Conservation (phyloP, 1,140 invertebrate genomes). For the Globodera ellingtonae region DNA sequence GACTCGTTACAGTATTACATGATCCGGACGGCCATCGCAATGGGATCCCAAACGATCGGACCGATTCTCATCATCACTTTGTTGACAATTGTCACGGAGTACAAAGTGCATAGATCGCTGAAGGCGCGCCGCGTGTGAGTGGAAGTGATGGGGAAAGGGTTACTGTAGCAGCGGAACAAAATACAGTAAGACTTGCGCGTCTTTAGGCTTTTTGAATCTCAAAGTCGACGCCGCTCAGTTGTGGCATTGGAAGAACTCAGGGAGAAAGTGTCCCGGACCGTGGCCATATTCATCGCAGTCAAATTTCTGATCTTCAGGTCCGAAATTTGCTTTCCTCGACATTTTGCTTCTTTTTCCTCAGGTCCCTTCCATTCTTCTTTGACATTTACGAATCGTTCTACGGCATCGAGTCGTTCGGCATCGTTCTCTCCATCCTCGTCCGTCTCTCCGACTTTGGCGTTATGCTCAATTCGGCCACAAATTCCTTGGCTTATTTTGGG, state of each 20-base stretch:
- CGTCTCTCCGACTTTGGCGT: slow-evolving; percentile 53
- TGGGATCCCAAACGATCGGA: slow-evolving; percentile 47
- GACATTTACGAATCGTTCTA: slow-evolving; percentile 52
- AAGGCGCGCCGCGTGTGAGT: slow-evolving; percentile 49
- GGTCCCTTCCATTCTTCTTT: slow-evolving; percentile 52
- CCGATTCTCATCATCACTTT: slow-evolving; percentile 43
- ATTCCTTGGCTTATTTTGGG: slow-evolving; percentile 56
- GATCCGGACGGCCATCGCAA: slow-evolving; percentile 44
- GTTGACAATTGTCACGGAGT: slow-evolving; percentile 45
- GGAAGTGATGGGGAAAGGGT: not conserved
- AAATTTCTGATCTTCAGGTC: slow-evolving; percentile 53
- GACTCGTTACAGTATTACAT: slow-evolving; percentile 38
- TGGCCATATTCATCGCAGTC: slow-evolving; percentile 53
- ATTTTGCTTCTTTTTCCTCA: slow-evolving; percentile 10
- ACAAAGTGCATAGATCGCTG: slow-evolving; percentile 53
- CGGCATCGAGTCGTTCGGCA: slow-evolving; percentile 55
- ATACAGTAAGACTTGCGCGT: not conserved
- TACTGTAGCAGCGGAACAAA: slow-evolving; percentile 15
- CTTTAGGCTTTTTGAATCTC: slow-evolving; percentile 52
- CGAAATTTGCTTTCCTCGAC: not conserved
- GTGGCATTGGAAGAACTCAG: slow-evolving; percentile 48
- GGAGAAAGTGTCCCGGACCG: slow-evolving; percentile 52
- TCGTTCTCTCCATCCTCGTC: slow-evolving; percentile 46
- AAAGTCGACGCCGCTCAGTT: slow-evolving; percentile 49
- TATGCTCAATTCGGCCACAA: slow-evolving; percentile 51